These are phyloP conservation scores for Ladona fulva DNA, from an alignment of 1,140 invertebrate genomes.

Conservation along the genomic window DNA sequence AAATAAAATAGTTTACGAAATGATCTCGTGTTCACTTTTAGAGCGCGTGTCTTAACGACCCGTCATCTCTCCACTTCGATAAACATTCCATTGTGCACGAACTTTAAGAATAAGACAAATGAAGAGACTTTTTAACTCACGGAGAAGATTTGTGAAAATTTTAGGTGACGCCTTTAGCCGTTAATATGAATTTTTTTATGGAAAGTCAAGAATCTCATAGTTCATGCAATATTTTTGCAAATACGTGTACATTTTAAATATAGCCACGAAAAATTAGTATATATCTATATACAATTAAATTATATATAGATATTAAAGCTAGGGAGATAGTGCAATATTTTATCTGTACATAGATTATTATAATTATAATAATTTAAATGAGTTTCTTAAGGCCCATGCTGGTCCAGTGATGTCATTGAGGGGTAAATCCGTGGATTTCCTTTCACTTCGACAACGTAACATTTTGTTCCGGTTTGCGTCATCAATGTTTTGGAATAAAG, in stretches of 20 bases:
- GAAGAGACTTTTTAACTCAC: no score
- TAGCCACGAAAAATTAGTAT: background rate
- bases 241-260: slow-evolving; percentile 4
- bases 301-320: slow-evolving; percentile 8
- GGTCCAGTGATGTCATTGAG: no score
- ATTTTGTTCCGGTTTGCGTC: no score
- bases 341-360: background rate
- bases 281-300: slow-evolving; percentile 6
- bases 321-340: slow-evolving; percentile 9
- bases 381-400: no score
- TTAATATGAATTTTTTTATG: background rate
- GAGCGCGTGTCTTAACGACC: no score
- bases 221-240: slow-evolving; percentile 8
- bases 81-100: background rate
- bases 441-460: no score
- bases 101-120: no score
- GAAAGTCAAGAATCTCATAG: background rate
- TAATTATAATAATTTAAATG: background rate
- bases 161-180: background rate
- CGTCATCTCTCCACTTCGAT: background rate
- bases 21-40: background rate
- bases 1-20: background rate
- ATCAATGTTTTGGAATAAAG: no score
- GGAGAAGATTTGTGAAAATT: no score
- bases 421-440: no score